Conservation (phyloP, 2,113 vertebrate genomes). For the Aythya baeri region DNA sequence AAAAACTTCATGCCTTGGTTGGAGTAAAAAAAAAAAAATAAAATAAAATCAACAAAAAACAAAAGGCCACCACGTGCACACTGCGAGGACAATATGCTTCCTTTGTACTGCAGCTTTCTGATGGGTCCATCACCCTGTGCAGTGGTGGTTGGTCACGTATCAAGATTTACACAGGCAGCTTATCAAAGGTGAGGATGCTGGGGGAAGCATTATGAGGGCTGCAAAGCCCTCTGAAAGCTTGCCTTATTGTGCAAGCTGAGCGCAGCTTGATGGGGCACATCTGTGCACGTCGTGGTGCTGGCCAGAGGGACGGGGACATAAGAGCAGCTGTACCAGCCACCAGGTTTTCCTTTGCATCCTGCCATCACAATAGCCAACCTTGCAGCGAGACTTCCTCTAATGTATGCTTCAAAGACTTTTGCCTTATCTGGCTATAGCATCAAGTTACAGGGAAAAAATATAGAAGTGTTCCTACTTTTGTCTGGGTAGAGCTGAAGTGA, state of each 20-base stretch:
- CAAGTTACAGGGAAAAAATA: neutral
- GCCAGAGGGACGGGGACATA: neutral
- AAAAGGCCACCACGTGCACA: neutral
- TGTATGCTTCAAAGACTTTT: neutral
- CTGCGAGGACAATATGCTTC: neutral
- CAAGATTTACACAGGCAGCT: neutral
- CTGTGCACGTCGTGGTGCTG: neutral
- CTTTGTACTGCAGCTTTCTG: neutral
- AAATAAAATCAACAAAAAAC: neutral
- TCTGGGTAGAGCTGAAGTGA: neutral
- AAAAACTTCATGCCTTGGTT: neutral
- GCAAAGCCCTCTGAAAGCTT: neutral
- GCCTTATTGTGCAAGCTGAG: neutral
- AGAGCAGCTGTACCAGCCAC: neutral
- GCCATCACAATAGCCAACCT: neutral
- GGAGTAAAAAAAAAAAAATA: neutral
- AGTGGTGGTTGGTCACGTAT: neutral
- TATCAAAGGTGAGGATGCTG: neutral
- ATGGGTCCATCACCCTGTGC: neutral
- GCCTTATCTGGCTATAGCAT: neutral
- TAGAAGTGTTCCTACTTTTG: fast-evolving
- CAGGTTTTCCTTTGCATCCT: neutral
- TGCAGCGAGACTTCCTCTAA: neutral
- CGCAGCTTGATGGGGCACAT: neutral
- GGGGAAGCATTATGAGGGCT: neutral